Evolutionary conservation across 2,797 vertebrate species (phyloP).

Genomic region (Platalea minor): DNA sequence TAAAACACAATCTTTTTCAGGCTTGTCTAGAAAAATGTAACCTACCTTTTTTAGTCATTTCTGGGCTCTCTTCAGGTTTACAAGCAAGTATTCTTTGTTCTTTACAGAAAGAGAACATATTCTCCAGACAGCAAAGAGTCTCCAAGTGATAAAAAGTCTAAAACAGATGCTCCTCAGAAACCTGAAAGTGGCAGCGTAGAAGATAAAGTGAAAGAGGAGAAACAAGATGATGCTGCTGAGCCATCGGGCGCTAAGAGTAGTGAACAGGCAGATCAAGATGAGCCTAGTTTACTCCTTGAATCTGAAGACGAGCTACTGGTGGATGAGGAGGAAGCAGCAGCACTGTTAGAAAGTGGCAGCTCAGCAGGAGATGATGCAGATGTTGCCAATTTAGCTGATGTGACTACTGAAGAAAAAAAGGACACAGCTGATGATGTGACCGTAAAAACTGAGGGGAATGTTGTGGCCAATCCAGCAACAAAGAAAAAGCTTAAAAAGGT

Average conservation of each 20-base stretch:
- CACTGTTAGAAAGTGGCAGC: conserved; percentile 78
- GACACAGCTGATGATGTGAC: conserved; percentile 63
- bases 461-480: conserved; percentile 54
- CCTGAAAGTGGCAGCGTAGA: conserved; percentile 59
- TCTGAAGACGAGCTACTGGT: conserved; percentile 79
- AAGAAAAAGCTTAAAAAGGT: conserved; percentile 81
- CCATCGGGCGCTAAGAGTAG: conserved; percentile 60
- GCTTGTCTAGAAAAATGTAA: background rate
- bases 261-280: conserved; percentile 73
- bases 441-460: conserved; percentile 66
- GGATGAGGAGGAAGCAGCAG: conserved; percentile 79
- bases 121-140: conserved; percentile 81
- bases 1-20: background rate
- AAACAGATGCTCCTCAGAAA: conserved; percentile 74
- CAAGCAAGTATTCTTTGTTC: background rate
- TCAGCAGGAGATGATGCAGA: conserved; percentile 78
- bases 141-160: conserved; percentile 77
- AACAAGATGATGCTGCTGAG: conserved; percentile 72
- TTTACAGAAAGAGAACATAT: conserved; percentile 76
- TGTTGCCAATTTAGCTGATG: conserved; percentile 73
- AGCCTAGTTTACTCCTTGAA: conserved; percentile 74
- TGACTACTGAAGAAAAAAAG: conserved; percentile 73
- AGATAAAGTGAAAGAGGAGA: conserved; percentile 76
- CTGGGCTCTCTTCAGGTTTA: background rate
- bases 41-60: background rate